A percentile compares a stretch with the other conserved stretches of the same genome.
These are phyloP conservation scores for Neoseiulus cucumeris DNA, from an alignment of 1,140 invertebrate genomes.

Conservation along the genomic window DNA sequence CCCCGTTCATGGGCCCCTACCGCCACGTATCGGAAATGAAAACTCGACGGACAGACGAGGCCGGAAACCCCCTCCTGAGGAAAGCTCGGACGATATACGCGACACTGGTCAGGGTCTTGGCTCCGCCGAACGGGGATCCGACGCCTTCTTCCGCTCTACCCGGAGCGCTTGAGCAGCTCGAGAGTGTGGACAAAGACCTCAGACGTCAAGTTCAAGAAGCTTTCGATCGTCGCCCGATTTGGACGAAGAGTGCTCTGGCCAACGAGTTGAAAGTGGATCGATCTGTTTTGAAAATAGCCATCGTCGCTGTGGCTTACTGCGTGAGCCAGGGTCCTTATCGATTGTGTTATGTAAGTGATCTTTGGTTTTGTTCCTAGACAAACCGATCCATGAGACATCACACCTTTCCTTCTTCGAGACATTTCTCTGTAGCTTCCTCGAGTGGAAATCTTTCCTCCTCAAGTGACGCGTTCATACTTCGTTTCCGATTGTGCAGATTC, in stretches of 20 bases:
- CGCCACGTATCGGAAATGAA: not conserved
- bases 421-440: too few species aligned
- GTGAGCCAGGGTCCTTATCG: slow-evolving; percentile 70
- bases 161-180: not conserved
- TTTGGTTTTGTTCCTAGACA: too few species aligned
- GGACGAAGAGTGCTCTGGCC: slow-evolving; percentile 53
- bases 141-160: not conserved
- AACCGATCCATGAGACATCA: too few species aligned
- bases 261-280: slow-evolving; percentile 34
- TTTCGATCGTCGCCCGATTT: slow-evolving; percentile 59
- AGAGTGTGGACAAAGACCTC: not conserved
- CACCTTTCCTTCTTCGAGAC: too few species aligned
- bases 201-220: not conserved
- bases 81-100: not conserved
- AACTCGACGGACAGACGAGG: not conserved
- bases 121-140: not conserved
- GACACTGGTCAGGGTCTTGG: not conserved
- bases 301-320: slow-evolving; percentile 62
- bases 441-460: too few species aligned
- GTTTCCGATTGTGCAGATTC: not conserved
- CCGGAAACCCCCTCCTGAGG: not conserved
- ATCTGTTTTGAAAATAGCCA: slow-evolving; percentile 48
- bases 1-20: not conserved
- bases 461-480: too few species aligned
- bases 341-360: slow-evolving; percentile 57